Evolutionary conservation across 2,113 vertebrate species (phyloP).

Genomic region (Oostethus manadensis): DNA sequence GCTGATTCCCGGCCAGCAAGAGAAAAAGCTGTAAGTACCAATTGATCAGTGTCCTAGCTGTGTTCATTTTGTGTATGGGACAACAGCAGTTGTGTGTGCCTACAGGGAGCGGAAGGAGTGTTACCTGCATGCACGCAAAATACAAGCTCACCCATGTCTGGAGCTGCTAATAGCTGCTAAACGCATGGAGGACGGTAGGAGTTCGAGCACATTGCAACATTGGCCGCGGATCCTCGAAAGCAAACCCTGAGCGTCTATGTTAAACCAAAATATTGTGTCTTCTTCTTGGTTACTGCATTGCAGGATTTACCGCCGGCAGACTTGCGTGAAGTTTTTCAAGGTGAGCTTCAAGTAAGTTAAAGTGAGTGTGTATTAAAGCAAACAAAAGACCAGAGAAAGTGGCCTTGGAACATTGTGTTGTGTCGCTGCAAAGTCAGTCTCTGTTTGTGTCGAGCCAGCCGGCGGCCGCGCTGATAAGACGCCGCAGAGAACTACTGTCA

Average conservation of each 20-base stretch:
- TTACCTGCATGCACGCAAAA: no score
- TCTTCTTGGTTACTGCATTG: slow-evolving; percentile 1
- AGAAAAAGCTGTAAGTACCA: no score
- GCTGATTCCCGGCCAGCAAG: no score
- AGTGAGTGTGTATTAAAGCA: slow-evolving; percentile 5
- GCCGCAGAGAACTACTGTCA: slow-evolving; percentile 22
- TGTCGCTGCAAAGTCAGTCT: slow-evolving; percentile 11
- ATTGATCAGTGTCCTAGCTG: no score
- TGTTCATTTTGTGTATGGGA: no score
- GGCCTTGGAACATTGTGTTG: slow-evolving; percentile 23
- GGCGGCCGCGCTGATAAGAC: slow-evolving; percentile 17
- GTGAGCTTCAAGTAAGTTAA: slow-evolving; percentile 10
- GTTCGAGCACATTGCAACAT: no score
- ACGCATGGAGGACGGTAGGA: no score
- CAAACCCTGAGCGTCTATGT: not conserved
- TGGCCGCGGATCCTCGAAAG: no score
- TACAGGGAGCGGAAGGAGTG: no score
- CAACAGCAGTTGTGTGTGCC: no score
- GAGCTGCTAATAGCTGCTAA: no score
- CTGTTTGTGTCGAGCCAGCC: slow-evolving; percentile 22
- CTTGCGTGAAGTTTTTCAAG: slow-evolving; percentile 11
- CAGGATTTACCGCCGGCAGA: slow-evolving; percentile 6
- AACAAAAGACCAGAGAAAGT: slow-evolving; percentile 12
- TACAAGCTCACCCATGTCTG: no score
- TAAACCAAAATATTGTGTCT: not conserved